Evolutionary conservation across 2,797 vertebrate genomes (phyloP).

Genomic region (Melanotaenia pygmaea): DNA sequence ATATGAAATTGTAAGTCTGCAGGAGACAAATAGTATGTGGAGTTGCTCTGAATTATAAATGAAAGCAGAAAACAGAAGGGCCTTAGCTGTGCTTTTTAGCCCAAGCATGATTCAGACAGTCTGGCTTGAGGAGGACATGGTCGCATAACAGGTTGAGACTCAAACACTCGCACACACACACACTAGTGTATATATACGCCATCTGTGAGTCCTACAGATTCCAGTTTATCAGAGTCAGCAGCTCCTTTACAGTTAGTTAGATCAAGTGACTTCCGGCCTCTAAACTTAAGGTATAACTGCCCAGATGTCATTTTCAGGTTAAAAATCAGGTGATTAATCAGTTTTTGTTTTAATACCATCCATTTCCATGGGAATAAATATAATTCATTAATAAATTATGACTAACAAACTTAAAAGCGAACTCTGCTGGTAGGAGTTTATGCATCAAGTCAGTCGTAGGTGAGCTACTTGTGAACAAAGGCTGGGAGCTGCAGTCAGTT

Average conservation of each 20-base stretch:
- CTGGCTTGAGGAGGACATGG: conserved; percentile 62
- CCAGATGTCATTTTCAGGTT: neutral
- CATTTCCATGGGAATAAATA: neutral
- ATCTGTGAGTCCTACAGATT: conserved; percentile 34
- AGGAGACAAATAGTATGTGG: conserved; percentile 70
- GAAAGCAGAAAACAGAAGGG: conserved; percentile 79
- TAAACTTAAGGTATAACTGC: neutral
- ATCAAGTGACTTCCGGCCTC: neutral
- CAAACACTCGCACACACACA: conserved; percentile 21
- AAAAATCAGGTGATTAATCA: neutral
- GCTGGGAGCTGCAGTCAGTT: no score
- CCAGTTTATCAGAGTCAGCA: conserved; percentile 19
- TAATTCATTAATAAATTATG: neutral
- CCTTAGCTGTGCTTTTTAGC: conserved; percentile 73
- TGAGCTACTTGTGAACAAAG: neutral
- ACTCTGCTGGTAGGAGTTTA: neutral
- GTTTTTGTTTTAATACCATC: neutral
- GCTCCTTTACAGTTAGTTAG: conserved; percentile 18
- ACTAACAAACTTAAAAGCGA: no score
- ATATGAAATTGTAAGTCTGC: conserved; percentile 78
- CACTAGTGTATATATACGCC: conserved; percentile 22
- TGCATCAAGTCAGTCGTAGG: neutral
- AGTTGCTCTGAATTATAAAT: conserved; percentile 80
- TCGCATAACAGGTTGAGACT: conserved; percentile 61
- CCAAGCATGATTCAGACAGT: conserved; percentile 73